Percentiles rank a stretch among this genome's conserved stretches.
Evolutionary conservation across 2,888 invertebrate genomes (phyloP).

Genomic region (Hirtodrosophila trivittata): DNA sequence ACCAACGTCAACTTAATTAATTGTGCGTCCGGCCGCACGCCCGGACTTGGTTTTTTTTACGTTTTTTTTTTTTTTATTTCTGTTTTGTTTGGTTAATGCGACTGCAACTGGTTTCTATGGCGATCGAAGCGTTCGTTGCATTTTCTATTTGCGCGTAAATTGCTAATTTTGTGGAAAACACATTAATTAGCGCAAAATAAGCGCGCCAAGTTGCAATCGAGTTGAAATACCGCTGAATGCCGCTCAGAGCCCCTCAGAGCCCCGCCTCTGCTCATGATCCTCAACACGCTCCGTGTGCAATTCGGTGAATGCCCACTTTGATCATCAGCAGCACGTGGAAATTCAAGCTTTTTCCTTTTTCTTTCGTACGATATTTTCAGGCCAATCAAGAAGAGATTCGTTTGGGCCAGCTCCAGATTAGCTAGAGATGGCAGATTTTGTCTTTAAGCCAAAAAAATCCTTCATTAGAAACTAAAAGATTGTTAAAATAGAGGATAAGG

Average conservation of each 20-base stretch:
- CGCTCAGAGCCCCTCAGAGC: too few species aligned
- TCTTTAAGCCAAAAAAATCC: too few species aligned
- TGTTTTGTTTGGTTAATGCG: conserved; percentile 47
- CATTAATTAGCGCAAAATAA: conserved; percentile 77
- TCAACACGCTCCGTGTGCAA: conserved; percentile 43
- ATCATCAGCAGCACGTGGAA: conserved; percentile 41
- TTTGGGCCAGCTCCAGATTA: too few species aligned
- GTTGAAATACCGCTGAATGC: conserved; percentile 24
- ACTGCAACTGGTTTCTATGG: conserved; percentile 48
- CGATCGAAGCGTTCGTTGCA: conserved; percentile 41
- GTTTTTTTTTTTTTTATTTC: not conserved
- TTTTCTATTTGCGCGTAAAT: conserved; percentile 76
- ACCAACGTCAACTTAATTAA: conserved; percentile 64
- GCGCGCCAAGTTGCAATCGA: conserved; percentile 42
- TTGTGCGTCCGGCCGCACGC: conserved; percentile 66
- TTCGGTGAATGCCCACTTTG: conserved; percentile 48
- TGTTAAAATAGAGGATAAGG: too few species aligned
- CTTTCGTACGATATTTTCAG: too few species aligned
- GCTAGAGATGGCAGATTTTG: too few species aligned
- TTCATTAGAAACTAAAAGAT: too few species aligned
- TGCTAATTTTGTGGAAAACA: conserved; percentile 79
- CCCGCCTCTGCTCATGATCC: conserved; percentile 23
- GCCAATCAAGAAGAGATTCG: too few species aligned
- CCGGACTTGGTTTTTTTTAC: conserved; percentile 23
- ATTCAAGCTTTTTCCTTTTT: too few species aligned